Conservation (phyloP, 2,888 invertebrate species). For the Heliconius erato region DNA sequence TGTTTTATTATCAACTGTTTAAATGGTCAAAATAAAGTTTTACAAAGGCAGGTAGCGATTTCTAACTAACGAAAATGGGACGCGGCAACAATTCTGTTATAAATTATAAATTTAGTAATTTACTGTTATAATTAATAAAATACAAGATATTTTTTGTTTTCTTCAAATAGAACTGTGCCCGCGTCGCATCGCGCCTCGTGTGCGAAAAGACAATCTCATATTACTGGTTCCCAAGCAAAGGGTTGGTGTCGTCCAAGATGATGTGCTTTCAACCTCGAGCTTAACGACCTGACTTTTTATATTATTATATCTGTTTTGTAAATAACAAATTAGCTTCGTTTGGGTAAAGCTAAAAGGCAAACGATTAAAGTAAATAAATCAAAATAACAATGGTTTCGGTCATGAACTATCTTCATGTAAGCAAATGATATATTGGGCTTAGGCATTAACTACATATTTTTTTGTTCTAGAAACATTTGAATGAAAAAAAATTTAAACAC, state of each 20-base stretch:
- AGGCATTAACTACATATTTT: neutral
- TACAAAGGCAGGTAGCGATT: conserved; percentile 9
- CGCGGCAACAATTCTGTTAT: conserved; percentile 7
- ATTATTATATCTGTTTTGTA: neutral
- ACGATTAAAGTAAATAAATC: conserved; percentile 18
- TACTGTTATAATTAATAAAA: too few species aligned
- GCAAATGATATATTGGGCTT: conserved; percentile 9
- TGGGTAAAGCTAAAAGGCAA: conserved; percentile 28
- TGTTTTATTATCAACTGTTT: neutral
- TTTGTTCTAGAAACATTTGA: conserved; percentile 9
- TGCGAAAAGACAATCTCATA: conserved; percentile 38
- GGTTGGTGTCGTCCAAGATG: conserved; percentile 38
- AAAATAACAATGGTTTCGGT: conserved; percentile 15
- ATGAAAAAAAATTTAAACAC: neutral
- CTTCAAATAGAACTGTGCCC: neutral
- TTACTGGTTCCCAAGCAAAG: conserved; percentile 33
- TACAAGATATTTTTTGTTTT: neutral
- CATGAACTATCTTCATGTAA: conserved; percentile 25
- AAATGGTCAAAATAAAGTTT: conserved; percentile 38
- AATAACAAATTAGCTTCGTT: conserved; percentile 3
- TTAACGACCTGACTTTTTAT: conserved; percentile 37
- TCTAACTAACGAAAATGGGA: neutral
- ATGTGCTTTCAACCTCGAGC: conserved; percentile 20
- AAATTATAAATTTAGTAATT: neutral
- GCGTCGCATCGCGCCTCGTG: conserved; percentile 8